Evolutionary conservation across 1,140 invertebrate genomes (phyloP), one percentile per base, ranked within the genome.

Genomic region (Bombus sibiricus): DNA sequence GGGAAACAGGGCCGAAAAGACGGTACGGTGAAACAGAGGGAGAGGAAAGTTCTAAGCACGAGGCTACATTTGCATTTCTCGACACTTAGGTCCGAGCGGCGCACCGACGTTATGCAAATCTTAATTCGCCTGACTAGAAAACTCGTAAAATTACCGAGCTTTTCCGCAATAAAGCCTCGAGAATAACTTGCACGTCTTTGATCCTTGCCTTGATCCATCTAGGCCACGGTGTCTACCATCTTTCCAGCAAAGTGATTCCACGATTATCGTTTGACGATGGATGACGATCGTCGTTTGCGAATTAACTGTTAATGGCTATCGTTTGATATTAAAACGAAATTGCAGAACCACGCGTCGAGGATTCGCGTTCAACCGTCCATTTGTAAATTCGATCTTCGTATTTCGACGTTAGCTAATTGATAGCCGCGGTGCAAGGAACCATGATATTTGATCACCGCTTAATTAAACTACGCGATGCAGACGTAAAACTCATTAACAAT

Each of bases 91-190:
- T 80, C 85, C 87, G 81, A 81, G 85, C 84, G 84, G 76, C 53
- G 87, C 80, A 81, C 69, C 85, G 82, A 73, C 85, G 87, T 92
- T 92, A 92, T 92, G 91, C 90, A 92, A 92, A 92, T 92, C 91
- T 91, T 91, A 91, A 92, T 92, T 92, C 85, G 84, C 86, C 79
- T 81, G 83, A 59, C 57, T 81, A 74, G 83, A 91, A 90, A 87
- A 87, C 83, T 91, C 91, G 83, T 91, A 89, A 92, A 92, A 91
- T 91, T 88, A 88, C 88, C 86, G 64, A 87, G 86, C 73, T 89
- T 91, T 85, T 84, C 81, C 86, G 77, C 79, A 78, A 86, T 85
- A 90, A 89, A 91, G 66, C 75, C 81, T 72, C 81, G 86, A 91
- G 86, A 91, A 91, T 89, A 89, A 83, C 84, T 86, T 69, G 85